A percentile compares a stretch with the other conserved stretches of the same genome.
Evolutionary conservation across 2,113 vertebrate genomes (phyloP).

Genomic region (Psittacula cyanocephala): DNA sequence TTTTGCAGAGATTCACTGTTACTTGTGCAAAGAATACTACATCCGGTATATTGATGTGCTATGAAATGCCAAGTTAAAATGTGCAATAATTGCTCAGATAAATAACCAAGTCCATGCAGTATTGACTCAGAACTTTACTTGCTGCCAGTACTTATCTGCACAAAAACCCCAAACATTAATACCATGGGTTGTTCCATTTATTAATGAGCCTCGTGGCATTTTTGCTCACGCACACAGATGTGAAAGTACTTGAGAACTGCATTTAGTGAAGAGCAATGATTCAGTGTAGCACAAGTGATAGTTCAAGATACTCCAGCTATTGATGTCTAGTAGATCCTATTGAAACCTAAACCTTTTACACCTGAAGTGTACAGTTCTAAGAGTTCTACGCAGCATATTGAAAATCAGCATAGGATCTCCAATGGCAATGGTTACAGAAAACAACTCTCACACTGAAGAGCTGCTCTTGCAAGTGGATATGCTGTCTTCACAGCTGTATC

Average conservation of each 20-base stretch:
- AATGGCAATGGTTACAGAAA: neutral
- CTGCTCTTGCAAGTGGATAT: neutral
- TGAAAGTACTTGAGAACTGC: neutral
- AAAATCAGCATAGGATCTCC: neutral
- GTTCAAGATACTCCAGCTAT: neutral
- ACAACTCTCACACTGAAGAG: neutral
- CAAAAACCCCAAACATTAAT: neutral
- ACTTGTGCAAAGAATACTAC: neutral
- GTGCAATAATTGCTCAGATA: neutral
- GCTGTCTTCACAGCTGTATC: neutral
- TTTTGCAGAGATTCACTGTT: neutral
- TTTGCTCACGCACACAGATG: neutral
- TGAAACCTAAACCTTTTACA: neutral
- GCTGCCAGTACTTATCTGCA: neutral
- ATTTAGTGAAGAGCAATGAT: neutral
- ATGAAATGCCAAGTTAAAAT: neutral
- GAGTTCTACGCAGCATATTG: neutral
- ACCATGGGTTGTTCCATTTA: neutral
- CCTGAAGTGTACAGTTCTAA: neutral
- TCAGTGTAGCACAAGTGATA: neutral
- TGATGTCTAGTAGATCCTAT: neutral
- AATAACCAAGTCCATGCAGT: neutral
- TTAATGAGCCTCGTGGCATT: neutral
- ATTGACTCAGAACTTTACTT: neutral
- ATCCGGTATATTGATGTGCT: neutral